Conservation (phyloP, 2,113 vertebrate genomes). For the Limnothrissa miodon region DNA sequence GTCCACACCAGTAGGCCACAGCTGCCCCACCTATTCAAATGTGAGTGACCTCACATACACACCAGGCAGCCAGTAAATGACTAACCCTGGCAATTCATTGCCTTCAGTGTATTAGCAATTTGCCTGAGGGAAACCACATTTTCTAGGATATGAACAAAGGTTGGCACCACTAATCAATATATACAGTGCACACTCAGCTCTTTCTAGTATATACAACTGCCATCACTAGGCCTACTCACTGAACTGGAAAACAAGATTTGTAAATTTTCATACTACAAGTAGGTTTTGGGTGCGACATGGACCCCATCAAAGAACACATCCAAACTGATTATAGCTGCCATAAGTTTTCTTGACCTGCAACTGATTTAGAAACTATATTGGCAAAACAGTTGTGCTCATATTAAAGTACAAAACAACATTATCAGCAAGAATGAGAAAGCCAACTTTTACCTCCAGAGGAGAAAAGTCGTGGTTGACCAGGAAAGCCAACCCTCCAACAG, state of each 20-base stretch:
- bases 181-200: neutral
- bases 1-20: too few species aligned
- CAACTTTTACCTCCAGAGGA: constrained; percentile 86
- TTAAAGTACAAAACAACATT: neutral
- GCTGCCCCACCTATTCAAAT: neutral
- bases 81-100: neutral
- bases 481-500: constrained; percentile 91
- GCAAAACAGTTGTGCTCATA: neutral
- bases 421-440: neutral
- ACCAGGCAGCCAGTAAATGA: neutral
- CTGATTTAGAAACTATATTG: neutral
- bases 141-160: too few species aligned
- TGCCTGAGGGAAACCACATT: neutral
- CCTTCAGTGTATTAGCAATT: neutral
- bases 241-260: neutral
- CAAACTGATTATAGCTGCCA: neutral
- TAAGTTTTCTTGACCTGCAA: neutral
- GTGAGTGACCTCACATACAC: neutral
- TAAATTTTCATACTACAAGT: neutral
- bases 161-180: neutral
- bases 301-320: neutral
- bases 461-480: constrained; percentile 98
- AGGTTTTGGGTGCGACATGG: too few species aligned
- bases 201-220: neutral
- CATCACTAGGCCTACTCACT: neutral